Evolutionary conservation across 2,888 invertebrate genomes (phyloP).

Genomic region (Acleris sparsana): DNA sequence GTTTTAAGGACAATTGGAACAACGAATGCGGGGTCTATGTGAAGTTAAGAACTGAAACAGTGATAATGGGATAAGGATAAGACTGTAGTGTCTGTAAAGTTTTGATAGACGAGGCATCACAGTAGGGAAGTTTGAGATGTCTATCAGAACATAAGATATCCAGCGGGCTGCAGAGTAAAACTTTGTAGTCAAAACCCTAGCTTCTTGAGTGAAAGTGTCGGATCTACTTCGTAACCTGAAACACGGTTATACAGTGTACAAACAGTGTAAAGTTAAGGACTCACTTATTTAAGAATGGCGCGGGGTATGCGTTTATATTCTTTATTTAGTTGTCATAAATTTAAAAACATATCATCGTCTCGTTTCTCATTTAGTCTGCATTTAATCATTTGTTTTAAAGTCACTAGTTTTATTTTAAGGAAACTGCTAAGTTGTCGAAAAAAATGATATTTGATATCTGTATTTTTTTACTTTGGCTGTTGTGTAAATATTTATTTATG

Average conservation of each 20-base stretch:
- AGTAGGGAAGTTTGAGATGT: no score
- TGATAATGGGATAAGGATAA: no score
- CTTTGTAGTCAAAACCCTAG: neutral
- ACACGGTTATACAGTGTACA: neutral
- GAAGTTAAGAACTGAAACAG: no score
- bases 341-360: slow-evolving; percentile 42
- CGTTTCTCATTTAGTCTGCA: slow-evolving; percentile 49
- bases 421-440: neutral
- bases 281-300: slow-evolving; percentile 32
- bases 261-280: slow-evolving; percentile 10
- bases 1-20: no score
- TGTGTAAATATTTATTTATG: slow-evolving; percentile 41
- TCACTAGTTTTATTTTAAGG: slow-evolving; percentile 1
- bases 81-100: no score
- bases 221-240: slow-evolving; percentile 2
- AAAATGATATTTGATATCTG: neutral
- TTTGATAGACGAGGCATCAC: no score
- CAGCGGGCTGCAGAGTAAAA: neutral
- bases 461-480: slow-evolving; percentile 3
- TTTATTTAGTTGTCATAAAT: slow-evolving; percentile 13
- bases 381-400: slow-evolving; percentile 46
- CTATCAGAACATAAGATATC: no score
- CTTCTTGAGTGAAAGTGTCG: neutral
- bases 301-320: slow-evolving; percentile 16
- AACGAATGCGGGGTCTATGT: no score